Conservation (phyloP, 2,888 invertebrate genomes). For the Agrotis ipsilon region DNA sequence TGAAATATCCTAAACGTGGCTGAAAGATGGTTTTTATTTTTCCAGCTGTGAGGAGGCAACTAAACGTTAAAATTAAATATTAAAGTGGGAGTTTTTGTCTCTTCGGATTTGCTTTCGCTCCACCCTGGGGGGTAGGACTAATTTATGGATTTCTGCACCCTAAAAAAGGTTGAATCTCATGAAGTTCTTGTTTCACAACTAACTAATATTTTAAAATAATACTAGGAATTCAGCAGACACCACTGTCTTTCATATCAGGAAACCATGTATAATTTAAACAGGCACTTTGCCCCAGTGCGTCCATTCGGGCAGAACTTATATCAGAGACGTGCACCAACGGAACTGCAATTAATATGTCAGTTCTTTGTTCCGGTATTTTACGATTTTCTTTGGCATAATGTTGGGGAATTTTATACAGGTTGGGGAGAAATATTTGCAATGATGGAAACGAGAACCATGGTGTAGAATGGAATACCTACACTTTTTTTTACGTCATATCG, state of each 20-base stretch:
- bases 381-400: conserved; percentile 10
- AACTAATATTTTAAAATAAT: not conserved
- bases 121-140: no score
- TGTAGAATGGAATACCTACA: not conserved
- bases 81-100: no score
- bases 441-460: not conserved
- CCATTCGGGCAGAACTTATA: conserved; percentile 37
- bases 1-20: no score
- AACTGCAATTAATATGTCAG: conserved; percentile 45
- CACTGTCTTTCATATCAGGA: conserved; percentile 9
- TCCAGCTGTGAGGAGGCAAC: no score
- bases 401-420: not conserved
- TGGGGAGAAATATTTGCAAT: not conserved
- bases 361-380: conserved; percentile 23
- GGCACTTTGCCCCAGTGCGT: not conserved
- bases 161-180: no score
- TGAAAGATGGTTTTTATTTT: no score
- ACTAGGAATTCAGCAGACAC: not conserved
- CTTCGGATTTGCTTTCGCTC: no score
- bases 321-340: conserved; percentile 34
- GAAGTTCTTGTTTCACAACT: not conserved
- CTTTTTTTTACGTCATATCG: no score
- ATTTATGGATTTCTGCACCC: no score
- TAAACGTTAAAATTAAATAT: no score
- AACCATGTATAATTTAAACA: conserved; percentile 30